Base-by-base conservation (phyloP, 2,113 vertebrate species). In the Atractosteus spatula region DNA sequence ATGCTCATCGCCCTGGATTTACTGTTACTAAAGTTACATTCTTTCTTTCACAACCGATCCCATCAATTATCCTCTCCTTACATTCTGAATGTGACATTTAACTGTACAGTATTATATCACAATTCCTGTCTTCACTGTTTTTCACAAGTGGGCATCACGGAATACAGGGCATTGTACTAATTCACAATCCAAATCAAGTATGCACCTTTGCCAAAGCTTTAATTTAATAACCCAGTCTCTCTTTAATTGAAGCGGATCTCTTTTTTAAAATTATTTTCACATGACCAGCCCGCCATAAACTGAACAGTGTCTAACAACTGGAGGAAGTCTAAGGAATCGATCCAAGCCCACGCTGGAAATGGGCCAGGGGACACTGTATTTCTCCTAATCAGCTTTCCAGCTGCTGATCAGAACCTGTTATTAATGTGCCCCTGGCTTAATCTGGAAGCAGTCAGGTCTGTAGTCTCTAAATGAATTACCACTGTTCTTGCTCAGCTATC, bases 401-500 rank as follows among this genome's bases (percentile, higher is more conserved):
- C 45, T 14, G 8, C 64, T 67, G 64, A 67, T 73, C 64, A 59
- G 64, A 14, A 41, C 66, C 66, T 16, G 62, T 55, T 66, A 75
- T 64, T 75, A 44, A 66, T 70, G 68, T 42, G 45, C 41, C 62
- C 68, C 16, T 41, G 16, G 55, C 54, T 75, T 69, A 54, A 45
- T 29, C 41, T 56, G 61, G 13, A 42, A 62, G 63, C 55, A 65
- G 16, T 41, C 17, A 16, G 54, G 71, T 64, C 63, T 47, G 7
- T 8, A 65, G 41, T n/a, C 61, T 54, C 51, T 47, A 66, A 61
- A 93, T 93, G 91, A 93, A 93, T 93, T 79, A 78, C 90, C 80
- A 45, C 89, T 91, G 88, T 91, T 90, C 91, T 93, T 87, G 85
- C 90, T 88, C 91, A 89, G 90, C 91, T 89, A 92, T 90, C 90